Evolutionary conservation across 2,888 invertebrate species (phyloP), one percentile per base, ranked within the genome.

Genomic region (Rhyacophila evoluta): DNA sequence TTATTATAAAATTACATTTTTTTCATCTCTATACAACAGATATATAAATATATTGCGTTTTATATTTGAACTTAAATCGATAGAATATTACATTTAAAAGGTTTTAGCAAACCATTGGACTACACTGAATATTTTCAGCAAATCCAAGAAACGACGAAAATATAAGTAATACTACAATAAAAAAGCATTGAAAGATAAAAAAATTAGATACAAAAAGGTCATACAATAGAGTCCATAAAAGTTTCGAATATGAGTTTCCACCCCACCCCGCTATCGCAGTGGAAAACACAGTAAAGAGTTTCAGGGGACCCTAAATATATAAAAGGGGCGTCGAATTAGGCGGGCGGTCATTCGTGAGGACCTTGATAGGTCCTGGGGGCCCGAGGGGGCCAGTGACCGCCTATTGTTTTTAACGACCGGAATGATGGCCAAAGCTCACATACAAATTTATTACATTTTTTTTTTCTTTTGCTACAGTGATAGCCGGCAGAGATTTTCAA

Each of bases 371-470:
- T 33, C 69, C 28, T 33, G 12, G 28, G 69, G 69, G 33, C 69
- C 29, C 29, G 33, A 11, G 69, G 69, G 69, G 55, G 19, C 55
- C 55, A 19, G 55, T 19, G 69, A 69, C 33, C 29, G 29, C 69
- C 69, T 69, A 69, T 69, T 69, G 69, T 69, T 69, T 69, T 69
- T 69, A 69, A 69, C 33, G 69, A 69, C 69, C 28, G 29, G 28
- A 69, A n/a, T 69, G 69, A 69, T 69, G 29, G 69, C 33, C 69
- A 1, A 10, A 19, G 55, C 55, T 19, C 33, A 29, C 69, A 69
- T 28, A 12, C 69, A 15, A 69, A 69, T 69, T 69, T 69, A 69
- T 69, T 28, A 69, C 15, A 28, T 11, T 29, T 28, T 69, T 28
- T n/a, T 69, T 27, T 69, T 15, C 28, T 27, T 69, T 55, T 19